These are phyloP conservation scores for Amphimallon solstitiale DNA, from an alignment of 2,888 invertebrate genomes.

Conservation along the genomic window DNA sequence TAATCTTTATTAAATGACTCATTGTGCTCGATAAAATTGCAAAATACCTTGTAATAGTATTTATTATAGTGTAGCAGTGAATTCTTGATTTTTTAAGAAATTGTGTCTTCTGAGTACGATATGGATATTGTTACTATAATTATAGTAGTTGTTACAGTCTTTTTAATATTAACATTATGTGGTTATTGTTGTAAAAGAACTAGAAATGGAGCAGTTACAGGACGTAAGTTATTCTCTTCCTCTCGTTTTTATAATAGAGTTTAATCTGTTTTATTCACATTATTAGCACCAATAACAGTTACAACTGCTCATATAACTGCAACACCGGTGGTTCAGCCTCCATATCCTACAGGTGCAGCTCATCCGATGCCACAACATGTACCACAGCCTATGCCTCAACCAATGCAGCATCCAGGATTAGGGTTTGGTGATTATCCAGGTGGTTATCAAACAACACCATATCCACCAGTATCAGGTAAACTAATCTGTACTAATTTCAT, in stretches of 20 bases:
- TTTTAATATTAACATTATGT: conserved; percentile 3
- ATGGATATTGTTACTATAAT: conserved; percentile 4
- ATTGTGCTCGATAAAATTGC: too few species aligned
- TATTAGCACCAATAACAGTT: conserved; percentile 14
- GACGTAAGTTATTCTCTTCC: background rate
- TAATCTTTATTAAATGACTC: too few species aligned
- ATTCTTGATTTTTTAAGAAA: too few species aligned
- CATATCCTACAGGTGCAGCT: background rate
- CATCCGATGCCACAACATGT: conserved; percentile 13
- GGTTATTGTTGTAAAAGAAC: conserved; percentile 9
- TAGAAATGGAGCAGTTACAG: background rate
- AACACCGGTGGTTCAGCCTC: background rate
- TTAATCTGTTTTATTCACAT: background rate
- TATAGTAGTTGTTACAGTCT: background rate
- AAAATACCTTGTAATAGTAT: too few species aligned
- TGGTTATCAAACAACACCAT: conserved; percentile 11
- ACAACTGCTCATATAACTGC: conserved; percentile 8
- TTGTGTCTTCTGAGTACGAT: background rate
- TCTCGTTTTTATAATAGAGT: background rate
- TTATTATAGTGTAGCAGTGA: too few species aligned
- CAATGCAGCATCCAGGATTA: background rate
- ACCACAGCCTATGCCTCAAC: conserved; percentile 5
- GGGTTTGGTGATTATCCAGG: conserved; percentile 1
- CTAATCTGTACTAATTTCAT: too few species aligned
- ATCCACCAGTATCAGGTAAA: background rate